These are phyloP conservation scores for Tricholaema leucomelas DNA, from an alignment of 2,113 vertebrate genomes.

Conservation along the genomic window DNA sequence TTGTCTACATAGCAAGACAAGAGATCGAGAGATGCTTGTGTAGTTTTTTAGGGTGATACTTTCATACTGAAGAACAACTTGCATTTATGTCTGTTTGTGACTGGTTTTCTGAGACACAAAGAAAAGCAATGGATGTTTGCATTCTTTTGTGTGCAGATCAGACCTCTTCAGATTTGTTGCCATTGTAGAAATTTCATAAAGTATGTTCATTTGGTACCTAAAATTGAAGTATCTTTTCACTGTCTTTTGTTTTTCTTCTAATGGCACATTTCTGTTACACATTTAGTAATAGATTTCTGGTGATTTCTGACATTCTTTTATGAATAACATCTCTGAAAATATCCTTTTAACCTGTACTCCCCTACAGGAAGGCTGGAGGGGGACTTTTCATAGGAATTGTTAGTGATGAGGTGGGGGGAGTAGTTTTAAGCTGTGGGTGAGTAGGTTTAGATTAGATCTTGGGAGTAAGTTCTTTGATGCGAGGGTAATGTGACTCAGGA, in stretches of 20 bases:
- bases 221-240: neutral
- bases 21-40: neutral
- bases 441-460: too few relatives aligned
- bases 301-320: neutral
- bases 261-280: neutral
- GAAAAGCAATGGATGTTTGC: fast-evolving
- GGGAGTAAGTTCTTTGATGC: too few relatives aligned
- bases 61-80: neutral
- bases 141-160: neutral
- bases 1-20: neutral
- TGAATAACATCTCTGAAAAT: neutral
- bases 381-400: too few relatives aligned
- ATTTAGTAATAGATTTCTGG: neutral
- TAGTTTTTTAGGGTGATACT: neutral
- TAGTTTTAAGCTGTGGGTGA: too few relatives aligned
- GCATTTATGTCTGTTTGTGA: neutral
- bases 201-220: neutral
- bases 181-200: neutral
- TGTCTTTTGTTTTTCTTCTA: neutral
- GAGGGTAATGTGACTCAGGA: too few relatives aligned
- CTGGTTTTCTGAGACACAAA: neutral
- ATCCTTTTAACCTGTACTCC: neutral
- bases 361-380: too few relatives aligned
- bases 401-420: too few relatives aligned
- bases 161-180: neutral